Percentiles rank a stretch among this genome's conserved stretches.
Evolutionary conservation across 2,113 vertebrate species (phyloP).

Genomic region (Otis tarda): DNA sequence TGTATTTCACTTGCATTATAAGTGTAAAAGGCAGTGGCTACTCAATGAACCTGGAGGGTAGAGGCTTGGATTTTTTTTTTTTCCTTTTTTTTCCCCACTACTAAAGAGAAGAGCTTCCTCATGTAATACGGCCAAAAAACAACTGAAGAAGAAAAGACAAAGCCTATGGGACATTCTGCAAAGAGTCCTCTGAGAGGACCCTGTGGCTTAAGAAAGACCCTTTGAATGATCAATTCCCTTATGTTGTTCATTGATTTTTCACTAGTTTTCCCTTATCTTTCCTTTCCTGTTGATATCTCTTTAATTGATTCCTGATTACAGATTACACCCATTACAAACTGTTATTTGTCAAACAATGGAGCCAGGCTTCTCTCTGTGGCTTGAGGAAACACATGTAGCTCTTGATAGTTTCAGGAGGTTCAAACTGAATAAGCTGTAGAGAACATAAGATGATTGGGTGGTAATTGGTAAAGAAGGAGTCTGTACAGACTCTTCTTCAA

Average conservation of each 20-base stretch:
- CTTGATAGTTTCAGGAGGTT: conserved; percentile 13
- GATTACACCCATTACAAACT: conserved; percentile 56
- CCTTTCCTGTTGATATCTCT: conserved; percentile 44
- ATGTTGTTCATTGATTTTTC: conserved; percentile 59
- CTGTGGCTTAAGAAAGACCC: conserved; percentile 27
- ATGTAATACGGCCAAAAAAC: neutral
- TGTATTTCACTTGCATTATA: neutral
- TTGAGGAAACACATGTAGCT: neutral
- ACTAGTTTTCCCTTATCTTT: conserved; percentile 47
- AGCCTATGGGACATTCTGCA: neutral
- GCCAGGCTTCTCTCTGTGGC: neutral
- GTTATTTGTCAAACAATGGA: conserved; percentile 49
- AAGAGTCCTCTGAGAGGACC: neutral
- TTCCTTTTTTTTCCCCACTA: neutral
- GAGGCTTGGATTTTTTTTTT: neutral
- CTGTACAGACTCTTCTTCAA: neutral
- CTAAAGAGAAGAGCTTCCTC: neutral
- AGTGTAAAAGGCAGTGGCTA: neutral
- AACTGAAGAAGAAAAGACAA: neutral
- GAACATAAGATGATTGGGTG: neutral
- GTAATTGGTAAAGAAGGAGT: neutral
- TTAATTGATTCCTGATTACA: conserved; percentile 68
- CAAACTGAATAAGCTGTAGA: neutral
- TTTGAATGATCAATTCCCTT: conserved; percentile 37
- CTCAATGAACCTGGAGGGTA: neutral